These are phyloP conservation scores for Otus sunia DNA, from an alignment of 2,113 vertebrate genomes.

Conservation along the genomic window DNA sequence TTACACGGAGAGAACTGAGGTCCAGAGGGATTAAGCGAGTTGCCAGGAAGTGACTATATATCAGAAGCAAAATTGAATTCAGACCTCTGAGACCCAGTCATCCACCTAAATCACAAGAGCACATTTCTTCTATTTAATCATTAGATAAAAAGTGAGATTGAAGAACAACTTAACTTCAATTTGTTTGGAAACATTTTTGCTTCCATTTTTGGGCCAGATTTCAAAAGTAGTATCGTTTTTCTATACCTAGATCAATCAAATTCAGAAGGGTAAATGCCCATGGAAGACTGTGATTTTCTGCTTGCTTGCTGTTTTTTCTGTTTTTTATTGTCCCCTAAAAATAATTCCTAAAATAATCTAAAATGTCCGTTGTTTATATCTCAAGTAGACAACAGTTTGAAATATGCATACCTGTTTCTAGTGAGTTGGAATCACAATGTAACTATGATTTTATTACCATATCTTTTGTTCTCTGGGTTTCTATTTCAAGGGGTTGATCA, in stretches of 20 bases:
- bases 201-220: background rate
- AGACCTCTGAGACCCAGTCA: background rate
- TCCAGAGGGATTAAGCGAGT: background rate
- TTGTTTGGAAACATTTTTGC: background rate
- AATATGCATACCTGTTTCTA: conserved; percentile 1
- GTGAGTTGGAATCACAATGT: conserved; percentile 1
- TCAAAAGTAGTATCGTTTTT: background rate
- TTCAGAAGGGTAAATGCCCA: background rate
- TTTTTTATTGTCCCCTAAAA: background rate
- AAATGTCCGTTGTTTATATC: background rate
- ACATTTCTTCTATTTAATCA: background rate
- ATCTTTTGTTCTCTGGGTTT: conserved; percentile 60
- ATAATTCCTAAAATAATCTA: background rate
- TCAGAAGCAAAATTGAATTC: conserved; percentile 16
- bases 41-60: background rate
- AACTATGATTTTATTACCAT: conserved; percentile 32
- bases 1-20: background rate
- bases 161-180: background rate
- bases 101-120: background rate
- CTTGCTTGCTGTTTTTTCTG: background rate
- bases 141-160: background rate
- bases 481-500: conserved; percentile 72
- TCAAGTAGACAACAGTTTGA: background rate
- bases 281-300: background rate
- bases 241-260: background rate